Base-by-base conservation (phyloP, 2,888 invertebrate genomes). In the Tetanocera ferruginea region DNA sequence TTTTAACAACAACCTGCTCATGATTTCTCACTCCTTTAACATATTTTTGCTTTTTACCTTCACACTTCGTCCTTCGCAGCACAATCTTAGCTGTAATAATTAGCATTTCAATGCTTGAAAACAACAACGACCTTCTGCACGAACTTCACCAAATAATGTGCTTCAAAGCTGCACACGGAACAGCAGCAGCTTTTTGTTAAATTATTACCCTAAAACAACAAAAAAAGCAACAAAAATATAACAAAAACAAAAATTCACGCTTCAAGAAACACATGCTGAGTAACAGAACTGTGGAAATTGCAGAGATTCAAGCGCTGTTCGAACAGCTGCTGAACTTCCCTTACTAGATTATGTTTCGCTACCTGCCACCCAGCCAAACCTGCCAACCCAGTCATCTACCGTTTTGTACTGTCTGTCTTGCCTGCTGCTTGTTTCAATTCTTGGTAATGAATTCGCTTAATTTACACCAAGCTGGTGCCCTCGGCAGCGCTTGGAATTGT, bases 381-480 rank as follows among this genome's bases (percentile, higher is more conserved):
- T 6, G 9, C 55, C 19, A 23, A 9, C 19, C 55, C n/a, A 6
- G 55, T 25, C 28, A 25, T 8, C 25, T 17, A 19, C 25, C 19
- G 19, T 28, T 60, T 60, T 28, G 23, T 60, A 11, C 5, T 60
- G n/a, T n/a, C 3, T 52, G 52, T 60, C 28, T 8, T 11, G 4
- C 19, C 57, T 25, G 57, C 25, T 60, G 57, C 57, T 60, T 23
- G 25, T 11, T 60, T 23, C 25, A 60, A 25, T 11, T 8, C 57
- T 60, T 60, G 57, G 67, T 73, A 77, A 77, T 73, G 77, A 77
- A 77, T 77, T 77, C 60, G 43, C 67, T 77, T 73, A 77, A 77
- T 77, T 77, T 77, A 55, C 77, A 77, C 37, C 55, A 55, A n/a
- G 19, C 52, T 34, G 49, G 28, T 62, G 51, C 49, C 11, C 62